Percentiles rank a stretch among this genome's conserved stretches.
Evolutionary conservation across 2,113 vertebrate species (phyloP).

Genomic region (Eonycteris spelaea): DNA sequence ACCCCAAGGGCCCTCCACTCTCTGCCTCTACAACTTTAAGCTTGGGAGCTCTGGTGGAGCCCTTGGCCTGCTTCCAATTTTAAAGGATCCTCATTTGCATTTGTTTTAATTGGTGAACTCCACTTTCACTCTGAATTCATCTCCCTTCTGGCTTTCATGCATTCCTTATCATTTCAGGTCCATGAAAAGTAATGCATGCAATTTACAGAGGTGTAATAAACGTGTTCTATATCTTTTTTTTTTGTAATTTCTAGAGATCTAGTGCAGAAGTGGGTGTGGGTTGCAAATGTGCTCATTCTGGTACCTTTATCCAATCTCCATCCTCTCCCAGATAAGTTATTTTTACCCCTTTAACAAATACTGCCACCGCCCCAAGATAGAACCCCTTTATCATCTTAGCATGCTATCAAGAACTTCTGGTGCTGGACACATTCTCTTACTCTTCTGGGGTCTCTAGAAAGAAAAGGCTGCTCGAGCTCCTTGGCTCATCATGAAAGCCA

Average conservation of each 20-base stretch:
- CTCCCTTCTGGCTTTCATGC: not conserved
- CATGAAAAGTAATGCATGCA: not conserved
- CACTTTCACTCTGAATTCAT: not conserved
- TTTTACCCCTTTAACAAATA: not conserved
- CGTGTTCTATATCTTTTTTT: not conserved
- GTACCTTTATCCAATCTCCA: not conserved
- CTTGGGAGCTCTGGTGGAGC: not conserved
- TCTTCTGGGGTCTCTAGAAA: not conserved
- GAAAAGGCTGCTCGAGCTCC: not conserved
- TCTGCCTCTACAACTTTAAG: not conserved
- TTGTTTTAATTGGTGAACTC: not conserved
- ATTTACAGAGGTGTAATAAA: not conserved
- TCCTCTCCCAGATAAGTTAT: not conserved
- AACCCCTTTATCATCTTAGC: not conserved
- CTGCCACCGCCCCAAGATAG: not conserved
- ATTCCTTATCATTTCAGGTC: constrained; percentile 19
- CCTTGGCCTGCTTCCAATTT: not conserved
- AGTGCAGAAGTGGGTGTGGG: not conserved
- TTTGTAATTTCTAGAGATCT: not conserved
- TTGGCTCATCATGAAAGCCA: not conserved
- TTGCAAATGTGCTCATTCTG: not conserved
- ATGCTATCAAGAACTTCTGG: not conserved
- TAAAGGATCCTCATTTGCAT: not conserved
- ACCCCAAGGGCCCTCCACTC: not conserved
- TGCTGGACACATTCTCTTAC: not conserved